These are phyloP conservation scores for Thunnus thynnus DNA, from an alignment of 2,113 vertebrate species.

Conservation along the genomic window DNA sequence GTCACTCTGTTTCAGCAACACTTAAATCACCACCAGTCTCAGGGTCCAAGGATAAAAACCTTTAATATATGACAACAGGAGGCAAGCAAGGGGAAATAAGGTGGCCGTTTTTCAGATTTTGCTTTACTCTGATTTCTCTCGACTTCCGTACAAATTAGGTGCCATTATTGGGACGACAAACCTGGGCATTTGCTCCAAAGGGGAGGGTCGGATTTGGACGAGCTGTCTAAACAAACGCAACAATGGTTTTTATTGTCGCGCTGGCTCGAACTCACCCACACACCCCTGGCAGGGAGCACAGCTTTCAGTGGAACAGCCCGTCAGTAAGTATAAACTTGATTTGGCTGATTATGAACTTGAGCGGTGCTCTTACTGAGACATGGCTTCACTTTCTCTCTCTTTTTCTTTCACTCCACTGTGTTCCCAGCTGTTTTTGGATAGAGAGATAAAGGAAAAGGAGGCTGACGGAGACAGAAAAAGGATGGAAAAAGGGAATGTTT, in stretches of 20 bases:
- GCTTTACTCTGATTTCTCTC: constrained; percentile 54
- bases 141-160: constrained; percentile 75
- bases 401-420: constrained; percentile 8
- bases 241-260: constrained; percentile 78
- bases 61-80: constrained; percentile 50
- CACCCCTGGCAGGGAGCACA: constrained; percentile 58
- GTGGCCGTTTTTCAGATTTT: constrained; percentile 41
- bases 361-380: constrained; percentile 51
- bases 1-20: constrained; percentile 57
- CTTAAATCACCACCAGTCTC: constrained; percentile 50
- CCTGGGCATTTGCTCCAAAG: constrained; percentile 35
- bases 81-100: constrained; percentile 39
- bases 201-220: constrained; percentile 61
- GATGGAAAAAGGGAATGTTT: constrained; percentile 51
- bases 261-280: constrained; percentile 65
- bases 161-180: constrained; percentile 63
- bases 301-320: constrained; percentile 63
- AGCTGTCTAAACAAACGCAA: constrained; percentile 73
- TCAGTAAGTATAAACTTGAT: constrained; percentile 69
- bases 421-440: constrained; percentile 56
- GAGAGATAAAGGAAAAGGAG: constrained; percentile 54
- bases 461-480: constrained; percentile 54
- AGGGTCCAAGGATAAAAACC: constrained; percentile 35
- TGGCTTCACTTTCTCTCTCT: constrained; percentile 52
- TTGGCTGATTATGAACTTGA: constrained; percentile 69